Base-by-base conservation (phyloP, 2,113 vertebrate species). In the Chionis minor region DNA sequence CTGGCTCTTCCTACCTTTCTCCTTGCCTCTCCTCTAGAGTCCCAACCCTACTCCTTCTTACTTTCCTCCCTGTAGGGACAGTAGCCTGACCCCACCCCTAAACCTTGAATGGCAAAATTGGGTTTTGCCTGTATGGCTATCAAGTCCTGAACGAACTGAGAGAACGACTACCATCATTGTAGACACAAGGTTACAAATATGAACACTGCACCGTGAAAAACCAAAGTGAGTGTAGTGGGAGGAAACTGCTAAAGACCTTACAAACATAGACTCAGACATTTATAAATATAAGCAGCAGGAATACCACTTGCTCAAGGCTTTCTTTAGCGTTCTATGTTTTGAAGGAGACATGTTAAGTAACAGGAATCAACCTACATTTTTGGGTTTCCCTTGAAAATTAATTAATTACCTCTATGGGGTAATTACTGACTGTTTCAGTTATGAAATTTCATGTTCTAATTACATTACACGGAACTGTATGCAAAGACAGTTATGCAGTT, bases 91-190 rank as follows among this genome's bases (percentile, higher is more conserved):
- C 26, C 18, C 22, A 42, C 13, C 9, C 5, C 47, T 30, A 27
- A n/a, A n/a, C 15, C 23, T 6, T 14, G 32, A 49, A 33, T 0
- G 3, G 44, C 8, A 78, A 66, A 81, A 73, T 0, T 49, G 26
- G 51, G 13, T 70, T 96, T 79, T 55, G 28, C 30, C 33, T 91
- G 74, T 32, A 74, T 4, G n/a, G 38, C 20, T 54, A 8, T 10
- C 14, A 19, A 16, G 18, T 45, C 55, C 35, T 56, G 67, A 86
- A 56, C 10, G 22, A 42, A 56, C 49, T 15, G 3, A 38, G 26
- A 88, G 56, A 51, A 86, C 32, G 8, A 56, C 44, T 14, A 44
- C n/a, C 19, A 52, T 51, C 16, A 9, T 2, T 0, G 1, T 9
- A 65, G 3, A 44, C 12, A 61, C 0, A 0, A 86, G 14, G 20